Evolutionary conservation across 1,140 invertebrate genomes (phyloP), one percentile per base, ranked within the genome.

Genomic region (Globodera ellingtonae): DNA sequence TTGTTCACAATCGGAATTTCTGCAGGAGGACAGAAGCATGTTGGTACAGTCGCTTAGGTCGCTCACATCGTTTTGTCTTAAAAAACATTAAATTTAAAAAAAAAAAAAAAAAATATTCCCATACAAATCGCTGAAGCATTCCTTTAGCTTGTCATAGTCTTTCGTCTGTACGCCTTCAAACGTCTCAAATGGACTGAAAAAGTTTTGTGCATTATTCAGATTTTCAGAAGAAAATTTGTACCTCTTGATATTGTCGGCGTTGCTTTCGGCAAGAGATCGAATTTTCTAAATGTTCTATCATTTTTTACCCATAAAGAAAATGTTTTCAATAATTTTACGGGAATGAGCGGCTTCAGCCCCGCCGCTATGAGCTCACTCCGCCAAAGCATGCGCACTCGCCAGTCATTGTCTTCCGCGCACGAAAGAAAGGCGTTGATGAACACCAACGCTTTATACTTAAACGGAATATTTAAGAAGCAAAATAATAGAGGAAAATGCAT

Each of bases 311-410:
- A 35, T 35, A 35, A 35, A 35, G 35, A 35, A 35, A 35, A 35
- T 35, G 35, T 35, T 35, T 35, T 35, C 35, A 35, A 24, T n/a
- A 24, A 74, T 21, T 7, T 67, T 85, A 83, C 82, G 47, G 84
- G 78, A 50, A 85, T 24, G 4, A 65, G 24, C 46, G 84, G 44
- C 18, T 74, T 80, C 35, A 83, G 72, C 13, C 82, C 82, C 7
- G 80, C 50, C 35, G 59, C 10, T 52, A 85, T 47, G 3, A 83
- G 70, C 44, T 83, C 82, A 47, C 24, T 56, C 15, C 82, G 81
- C 82, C 84, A 85, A 13, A 85, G 46, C 52, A 85, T 83, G 6
- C 83, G 83, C 50, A 85, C 50, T 47, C 74, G 67, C 83, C 83
- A 83, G 13, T 83, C 82, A 48, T 52, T 71, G n/a, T 83, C 82